A percentile compares a stretch with the other conserved stretches of the same genome.
Evolutionary conservation across 2,888 invertebrate genomes (phyloP).

Genomic region (Iselma pallidipennis): DNA sequence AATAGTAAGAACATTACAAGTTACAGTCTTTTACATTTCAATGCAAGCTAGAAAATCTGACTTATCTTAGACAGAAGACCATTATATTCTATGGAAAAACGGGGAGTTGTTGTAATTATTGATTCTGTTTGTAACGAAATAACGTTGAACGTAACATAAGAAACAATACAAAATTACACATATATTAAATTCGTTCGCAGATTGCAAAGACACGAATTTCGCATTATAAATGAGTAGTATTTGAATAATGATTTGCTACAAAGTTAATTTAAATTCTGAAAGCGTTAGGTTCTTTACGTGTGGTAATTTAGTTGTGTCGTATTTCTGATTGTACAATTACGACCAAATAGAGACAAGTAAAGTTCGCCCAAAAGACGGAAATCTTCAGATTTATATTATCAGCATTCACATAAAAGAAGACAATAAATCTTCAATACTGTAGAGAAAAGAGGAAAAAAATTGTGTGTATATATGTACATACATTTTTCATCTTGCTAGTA

Average conservation of each 20-base stretch:
- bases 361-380: not conserved
- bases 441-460: not conserved
- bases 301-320: constrained; percentile 30
- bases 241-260: constrained; percentile 28
- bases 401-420: too few species aligned
- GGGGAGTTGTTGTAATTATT: not conserved
- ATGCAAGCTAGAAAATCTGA: too few species aligned
- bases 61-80: too few species aligned
- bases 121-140: not conserved
- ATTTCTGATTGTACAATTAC: constrained; percentile 29
- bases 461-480: not conserved
- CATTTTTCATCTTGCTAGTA: too few species aligned
- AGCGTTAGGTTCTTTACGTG: constrained; percentile 31
- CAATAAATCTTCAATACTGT: too few species aligned
- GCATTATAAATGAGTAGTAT: constrained; percentile 28
- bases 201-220: constrained; percentile 29
- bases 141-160: not conserved
- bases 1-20: too few species aligned
- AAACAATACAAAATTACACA: not conserved
- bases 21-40: too few species aligned
- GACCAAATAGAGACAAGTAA: constrained; percentile 25
- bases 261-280: constrained; percentile 32
- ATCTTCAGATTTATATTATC: not conserved
- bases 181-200: constrained; percentile 28
- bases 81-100: too few species aligned